Base-by-base conservation (phyloP, 2,888 invertebrate genomes). In the Hermaeophaga mercurialis region DNA sequence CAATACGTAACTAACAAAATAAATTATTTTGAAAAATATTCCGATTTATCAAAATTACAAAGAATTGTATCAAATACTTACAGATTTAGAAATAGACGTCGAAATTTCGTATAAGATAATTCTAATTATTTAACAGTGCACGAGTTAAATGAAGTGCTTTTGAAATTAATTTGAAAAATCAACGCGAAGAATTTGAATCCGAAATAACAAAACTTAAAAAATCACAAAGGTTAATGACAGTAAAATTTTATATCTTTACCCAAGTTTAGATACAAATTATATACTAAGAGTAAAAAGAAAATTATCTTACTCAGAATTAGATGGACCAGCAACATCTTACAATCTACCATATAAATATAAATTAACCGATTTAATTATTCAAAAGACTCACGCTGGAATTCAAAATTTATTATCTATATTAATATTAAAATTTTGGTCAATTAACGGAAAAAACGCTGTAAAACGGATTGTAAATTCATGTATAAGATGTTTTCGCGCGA, bases 361-460 rank as follows among this genome's bases (percentile, higher is more conserved):
- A 24, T 24, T 24, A 24, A 24, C 24, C 4, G 24, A 24, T 24
- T 24, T 24, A 8, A 24, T 24, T 8, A 24, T 24, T 24, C 4
- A 8, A 24, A 24, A 24, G 8, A 8, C 24, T 6, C 24, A 24
- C 24, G 24, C 24, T 8, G 24, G 24, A 24, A 11, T 31, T 28
- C 28, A 45, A 45, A 45, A 14, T 28, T 45, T 45, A 18, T 17
- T 45, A 5, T 45, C 45, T 3, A 45, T 45, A 9, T 26, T 45
- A 11, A 22, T 24, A 31, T 28, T 14, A 28, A 45, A 11, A 4
- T 45, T 26, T 45, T 45, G 45, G 26, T 28, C 45, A 28, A 45
- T 45, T 11, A 45, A 28, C 4, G 45, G 45, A 4, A 45, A 45
- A 28, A 45, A 45, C 12, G 31, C 45, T 26, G 45, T 45, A 28